Conservation (phyloP, 2,888 invertebrate species). For the Helicoverpa assulta region DNA sequence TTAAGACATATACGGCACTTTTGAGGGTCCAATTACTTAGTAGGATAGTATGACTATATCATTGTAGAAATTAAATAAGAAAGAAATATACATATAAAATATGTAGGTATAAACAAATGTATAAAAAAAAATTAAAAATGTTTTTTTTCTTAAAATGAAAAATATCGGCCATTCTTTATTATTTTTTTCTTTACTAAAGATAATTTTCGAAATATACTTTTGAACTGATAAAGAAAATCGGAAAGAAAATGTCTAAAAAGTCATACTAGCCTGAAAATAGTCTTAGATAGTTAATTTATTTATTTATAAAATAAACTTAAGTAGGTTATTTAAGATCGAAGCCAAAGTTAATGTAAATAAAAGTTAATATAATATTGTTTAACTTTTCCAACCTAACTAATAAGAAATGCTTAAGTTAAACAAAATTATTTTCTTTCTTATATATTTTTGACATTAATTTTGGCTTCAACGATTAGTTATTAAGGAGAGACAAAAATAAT, state of each 20-base stretch:
- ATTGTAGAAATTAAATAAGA: not conserved
- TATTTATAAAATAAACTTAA: conserved; percentile 16
- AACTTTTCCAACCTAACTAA: not conserved
- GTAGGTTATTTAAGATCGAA: not conserved
- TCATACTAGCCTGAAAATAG: conserved; percentile 12
- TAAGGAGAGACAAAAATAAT: conserved; percentile 15
- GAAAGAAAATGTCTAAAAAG: not conserved
- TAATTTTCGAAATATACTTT: no score
- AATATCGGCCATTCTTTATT: no score
- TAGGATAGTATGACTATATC: not conserved
- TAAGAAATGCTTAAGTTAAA: not conserved
- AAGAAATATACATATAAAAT: no score
- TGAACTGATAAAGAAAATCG: no score
- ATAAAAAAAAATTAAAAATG: no score
- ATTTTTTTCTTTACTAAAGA: no score
- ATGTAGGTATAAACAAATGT: no score
- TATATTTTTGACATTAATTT: conserved; percentile 8
- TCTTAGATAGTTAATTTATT: conserved; percentile 37
- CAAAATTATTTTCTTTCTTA: not conserved
- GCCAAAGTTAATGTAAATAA: conserved; percentile 14
- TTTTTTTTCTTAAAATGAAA: no score
- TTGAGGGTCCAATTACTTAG: conserved; percentile 33
- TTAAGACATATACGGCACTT: conserved; percentile 22
- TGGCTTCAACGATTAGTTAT: conserved; percentile 8
- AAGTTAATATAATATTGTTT: not conserved